Conservation (phyloP, 2,113 vertebrate genomes). For the Xenopus laevis region DNA sequence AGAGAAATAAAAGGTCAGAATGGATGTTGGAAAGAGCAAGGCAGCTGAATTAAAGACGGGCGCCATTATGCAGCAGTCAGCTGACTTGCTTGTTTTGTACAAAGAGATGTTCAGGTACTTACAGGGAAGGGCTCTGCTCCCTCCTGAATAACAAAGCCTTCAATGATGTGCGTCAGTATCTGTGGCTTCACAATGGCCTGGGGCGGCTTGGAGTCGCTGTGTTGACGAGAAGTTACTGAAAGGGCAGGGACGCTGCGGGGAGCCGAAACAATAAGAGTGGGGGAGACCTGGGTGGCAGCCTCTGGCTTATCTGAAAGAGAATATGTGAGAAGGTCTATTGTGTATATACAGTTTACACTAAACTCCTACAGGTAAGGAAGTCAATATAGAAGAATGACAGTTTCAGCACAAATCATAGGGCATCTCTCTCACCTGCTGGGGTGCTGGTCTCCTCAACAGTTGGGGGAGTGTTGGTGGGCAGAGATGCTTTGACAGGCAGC, state of each 20-base stretch:
- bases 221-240: conserved; percentile 67
- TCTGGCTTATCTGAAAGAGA: conserved; percentile 65
- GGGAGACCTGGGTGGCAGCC: conserved; percentile 47
- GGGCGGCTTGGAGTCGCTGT: conserved; percentile 79
- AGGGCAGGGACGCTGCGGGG: conserved; percentile 57
- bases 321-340: too few relatives aligned
- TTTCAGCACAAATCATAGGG: background rate
- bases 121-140: conserved; percentile 97
- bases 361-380: background rate
- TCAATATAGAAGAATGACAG: background rate
- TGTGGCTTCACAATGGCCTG: conserved; percentile 98
- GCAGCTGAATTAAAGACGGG: background rate
- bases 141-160: conserved; percentile 97
- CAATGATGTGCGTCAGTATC: conserved; percentile 96
- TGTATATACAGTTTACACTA: too few relatives aligned
- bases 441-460: conserved; percentile 61
- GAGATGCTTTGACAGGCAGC: conserved; percentile 61
- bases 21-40: background rate
- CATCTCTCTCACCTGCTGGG: conserved; percentile 56
- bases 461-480: conserved; percentile 61
- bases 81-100: background rate
- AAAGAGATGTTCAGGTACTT: conserved; percentile 49
- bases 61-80: background rate
- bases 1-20: background rate
- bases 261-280: conserved; percentile 52